Conservation (phyloP, 2,888 invertebrate genomes). For the Copidosoma aretas region DNA sequence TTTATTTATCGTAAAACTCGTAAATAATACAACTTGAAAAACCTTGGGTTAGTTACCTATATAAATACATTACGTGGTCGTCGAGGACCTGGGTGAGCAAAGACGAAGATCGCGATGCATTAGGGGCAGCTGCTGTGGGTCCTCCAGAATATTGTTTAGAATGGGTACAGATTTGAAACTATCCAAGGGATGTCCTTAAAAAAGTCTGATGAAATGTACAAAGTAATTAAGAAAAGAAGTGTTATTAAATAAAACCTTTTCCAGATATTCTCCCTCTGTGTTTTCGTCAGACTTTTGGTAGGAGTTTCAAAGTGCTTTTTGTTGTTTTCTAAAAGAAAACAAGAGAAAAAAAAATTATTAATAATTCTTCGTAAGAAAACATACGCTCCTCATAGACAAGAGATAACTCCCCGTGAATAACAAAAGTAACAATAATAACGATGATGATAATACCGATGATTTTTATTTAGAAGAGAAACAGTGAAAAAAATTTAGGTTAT, state of each 20-base stretch:
- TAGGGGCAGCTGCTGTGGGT: neutral
- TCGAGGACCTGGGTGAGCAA: too few species aligned
- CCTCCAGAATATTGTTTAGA: slow-evolving; percentile 11
- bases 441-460: neutral
- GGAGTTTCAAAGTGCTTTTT: slow-evolving; percentile 24
- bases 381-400: neutral
- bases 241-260: slow-evolving; percentile 22
- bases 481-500: slow-evolving; percentile 7
- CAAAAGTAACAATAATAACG: neutral
- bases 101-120: neutral
- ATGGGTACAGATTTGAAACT: slow-evolving; percentile 18
- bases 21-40: too few species aligned
- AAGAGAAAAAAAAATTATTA: neutral
- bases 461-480: neutral
- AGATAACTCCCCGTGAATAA: neutral
- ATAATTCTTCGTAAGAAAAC: neutral
- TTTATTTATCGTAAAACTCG: slow-evolving; percentile 21
- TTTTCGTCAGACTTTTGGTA: slow-evolving; percentile 29
- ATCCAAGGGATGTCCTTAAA: slow-evolving; percentile 24
- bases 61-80: too few species aligned
- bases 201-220: slow-evolving; percentile 32
- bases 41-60: too few species aligned
- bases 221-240: slow-evolving; percentile 14
- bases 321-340: slow-evolving; percentile 13
- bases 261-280: slow-evolving; percentile 4